A percentile compares a stretch with the other conserved stretches of the same genome.
phyloP scores from a whole-genome alignment of 2,113 vertebrate species.

The Catharus bicknelli region DNA sequence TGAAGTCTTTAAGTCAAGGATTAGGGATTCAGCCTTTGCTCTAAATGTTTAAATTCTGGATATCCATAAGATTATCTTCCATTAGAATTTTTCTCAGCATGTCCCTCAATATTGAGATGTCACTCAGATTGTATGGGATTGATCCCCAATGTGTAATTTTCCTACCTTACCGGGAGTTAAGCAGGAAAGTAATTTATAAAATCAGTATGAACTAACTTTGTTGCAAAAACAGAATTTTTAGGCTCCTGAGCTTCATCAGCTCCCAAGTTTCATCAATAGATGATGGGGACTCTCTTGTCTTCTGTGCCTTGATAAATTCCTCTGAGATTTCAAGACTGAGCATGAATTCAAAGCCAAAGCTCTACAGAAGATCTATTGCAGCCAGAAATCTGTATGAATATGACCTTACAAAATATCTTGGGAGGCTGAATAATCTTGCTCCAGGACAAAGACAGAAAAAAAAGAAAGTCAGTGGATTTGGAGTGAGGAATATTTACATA shows the following conservation, averaged over 20 bases:
- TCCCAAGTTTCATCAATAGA: not conserved
- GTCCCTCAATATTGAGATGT: not conserved
- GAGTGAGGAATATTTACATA: not conserved
- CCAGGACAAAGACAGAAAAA: not conserved
- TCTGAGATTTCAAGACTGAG: not conserved
- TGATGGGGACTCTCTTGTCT: not conserved
- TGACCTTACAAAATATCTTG: not conserved
- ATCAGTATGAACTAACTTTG: not conserved
- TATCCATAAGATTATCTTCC: not conserved
- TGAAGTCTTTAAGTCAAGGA: not conserved
- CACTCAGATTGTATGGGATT: not conserved
- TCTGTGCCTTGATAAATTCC: not conserved
- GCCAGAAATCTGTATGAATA: not conserved
- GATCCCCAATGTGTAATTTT: not conserved
- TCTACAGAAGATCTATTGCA: not conserved
- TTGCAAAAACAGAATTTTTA: not conserved
- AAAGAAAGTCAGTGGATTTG: not conserved
- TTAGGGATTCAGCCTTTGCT: not conserved
- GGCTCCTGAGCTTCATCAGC: not conserved
- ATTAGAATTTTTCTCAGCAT: not conserved
- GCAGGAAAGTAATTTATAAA: not conserved
- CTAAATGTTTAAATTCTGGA: not conserved
- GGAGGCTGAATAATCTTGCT: conserved; percentile 18
- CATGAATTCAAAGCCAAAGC: not conserved
- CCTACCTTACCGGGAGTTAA: not conserved